Base-by-base conservation (phyloP, 2,797 vertebrate species). In the Bovichtus variegatus region DNA sequence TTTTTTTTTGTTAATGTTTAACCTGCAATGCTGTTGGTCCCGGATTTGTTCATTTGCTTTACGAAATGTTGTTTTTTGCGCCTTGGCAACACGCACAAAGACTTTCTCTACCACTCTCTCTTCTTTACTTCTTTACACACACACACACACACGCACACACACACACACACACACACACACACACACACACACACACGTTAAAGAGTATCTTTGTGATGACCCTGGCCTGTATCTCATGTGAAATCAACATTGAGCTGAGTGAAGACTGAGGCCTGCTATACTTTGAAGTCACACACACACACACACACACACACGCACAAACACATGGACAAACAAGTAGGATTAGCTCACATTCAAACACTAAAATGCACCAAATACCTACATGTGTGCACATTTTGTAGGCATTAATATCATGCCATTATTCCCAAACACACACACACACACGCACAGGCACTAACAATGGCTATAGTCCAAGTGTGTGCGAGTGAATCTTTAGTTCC, bases 231-330 rank as follows among this genome's bases (percentile, higher is more conserved):
- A 95, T 94, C 94, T 94, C 89, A 91, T 94, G 93, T 90, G 93
- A 95, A 93, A 95, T 95, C 93, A 92, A 80, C 80, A 84, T 60
- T 29, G 74, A 72, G 92, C 81, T 92, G 90, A 94, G 86, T 93
- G 94, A 93, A 87, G 92, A 89, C 89, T 81, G 81, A 90, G 83
- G 82, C 83, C 73, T 85, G 84, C 79, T 80, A 44, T 19, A 84
- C 94, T 94, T 93, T 94, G 94, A 94, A 91, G 93, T 93, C 34
- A 41, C 64, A 54, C 58, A 40, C 21, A 49, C 51, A 49, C 50
- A 59, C 55, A 21, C 50, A 69, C 21, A 68, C 55, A 51, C 51
- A 64, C 63, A 71, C 53, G 55, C 44, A 31, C 55, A 27, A 29
- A 76, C 4, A 41, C 38, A 46, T 61, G 55, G 51, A 78, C 54